Percentiles rank a stretch among this genome's conserved stretches.
These are phyloP conservation scores for Progne subis DNA, from an alignment of 2,113 vertebrate species.

Conservation along the genomic window DNA sequence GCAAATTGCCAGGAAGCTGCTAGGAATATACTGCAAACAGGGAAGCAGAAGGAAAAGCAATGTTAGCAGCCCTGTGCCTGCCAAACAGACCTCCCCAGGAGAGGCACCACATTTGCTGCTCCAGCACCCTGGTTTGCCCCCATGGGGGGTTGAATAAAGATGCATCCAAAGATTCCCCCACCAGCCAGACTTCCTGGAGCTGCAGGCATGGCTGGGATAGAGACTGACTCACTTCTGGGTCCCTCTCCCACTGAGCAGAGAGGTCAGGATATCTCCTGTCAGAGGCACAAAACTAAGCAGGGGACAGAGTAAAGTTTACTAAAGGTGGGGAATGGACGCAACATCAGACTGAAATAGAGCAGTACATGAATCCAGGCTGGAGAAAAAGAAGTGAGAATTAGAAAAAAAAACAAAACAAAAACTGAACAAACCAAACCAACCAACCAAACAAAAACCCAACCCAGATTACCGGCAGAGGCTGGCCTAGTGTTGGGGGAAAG, in stretches of 20 bases:
- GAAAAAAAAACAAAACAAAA: background rate
- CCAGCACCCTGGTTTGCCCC: background rate
- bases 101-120: background rate
- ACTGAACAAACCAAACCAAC: too few relatives aligned
- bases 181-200: background rate
- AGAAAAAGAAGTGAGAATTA: background rate
- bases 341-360: accelerated
- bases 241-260: background rate
- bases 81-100: background rate
- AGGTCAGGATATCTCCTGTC: background rate
- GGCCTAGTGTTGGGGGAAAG: background rate
- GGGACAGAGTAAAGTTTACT: background rate
- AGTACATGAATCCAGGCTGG: background rate
- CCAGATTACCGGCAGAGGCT: background rate
- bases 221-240: background rate
- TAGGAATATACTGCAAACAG: background rate
- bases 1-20: background rate
- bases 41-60: background rate
- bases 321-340: background rate
- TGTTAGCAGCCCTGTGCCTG: background rate
- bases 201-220: background rate
- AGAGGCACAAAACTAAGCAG: background rate
- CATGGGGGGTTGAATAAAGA: background rate
- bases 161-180: background rate
- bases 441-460: background rate